phyloP scores from a whole-genome alignment of 2,888 invertebrate genomes.

The Metalampra italica region DNA sequence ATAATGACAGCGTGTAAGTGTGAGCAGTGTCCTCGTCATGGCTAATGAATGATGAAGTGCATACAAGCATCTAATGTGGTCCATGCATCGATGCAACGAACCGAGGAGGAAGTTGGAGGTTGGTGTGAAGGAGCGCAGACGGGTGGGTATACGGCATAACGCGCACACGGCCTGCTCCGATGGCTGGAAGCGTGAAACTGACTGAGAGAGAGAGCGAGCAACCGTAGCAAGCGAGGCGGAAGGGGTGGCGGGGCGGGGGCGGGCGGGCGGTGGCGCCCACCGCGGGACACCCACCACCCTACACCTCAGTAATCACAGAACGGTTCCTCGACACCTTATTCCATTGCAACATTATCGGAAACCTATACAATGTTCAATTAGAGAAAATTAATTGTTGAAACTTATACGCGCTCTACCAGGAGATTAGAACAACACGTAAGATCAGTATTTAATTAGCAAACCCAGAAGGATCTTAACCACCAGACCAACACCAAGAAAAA shows the following conservation, averaged over 20 bases:
- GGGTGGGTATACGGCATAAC: conserved; percentile 62
- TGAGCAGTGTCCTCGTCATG: conserved; percentile 30
- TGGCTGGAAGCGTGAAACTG: conserved; percentile 65
- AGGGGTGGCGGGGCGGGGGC: conserved; percentile 37
- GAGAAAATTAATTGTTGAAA: conserved; percentile 1
- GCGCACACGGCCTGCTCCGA: conserved; percentile 57
- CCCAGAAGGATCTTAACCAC: too few species aligned
- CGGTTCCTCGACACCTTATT: conserved; percentile 59
- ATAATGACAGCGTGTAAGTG: conserved; percentile 24
- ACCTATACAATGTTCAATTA: conserved; percentile 13
- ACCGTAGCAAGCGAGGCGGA: conserved; percentile 3
- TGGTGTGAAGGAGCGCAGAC: conserved; percentile 67
- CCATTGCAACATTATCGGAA: conserved; percentile 38
- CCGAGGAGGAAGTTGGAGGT: conserved; percentile 63
- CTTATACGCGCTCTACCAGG: too few species aligned
- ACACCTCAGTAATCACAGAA: conserved; percentile 64
- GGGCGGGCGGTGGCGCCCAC: conserved; percentile 51
- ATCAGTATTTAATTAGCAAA: too few species aligned
- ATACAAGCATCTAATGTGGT: conserved; percentile 73
- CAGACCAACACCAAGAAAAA: too few species aligned
- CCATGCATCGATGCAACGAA: conserved; percentile 76
- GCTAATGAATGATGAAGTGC: conserved; percentile 59
- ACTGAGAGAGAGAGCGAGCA: conserved; percentile 17
- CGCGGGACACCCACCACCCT: conserved; percentile 29
- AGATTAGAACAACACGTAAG: too few species aligned